These are phyloP conservation scores for Platichthys stellatus DNA, from an alignment of 2,113 vertebrate genomes.

Conservation along the genomic window DNA sequence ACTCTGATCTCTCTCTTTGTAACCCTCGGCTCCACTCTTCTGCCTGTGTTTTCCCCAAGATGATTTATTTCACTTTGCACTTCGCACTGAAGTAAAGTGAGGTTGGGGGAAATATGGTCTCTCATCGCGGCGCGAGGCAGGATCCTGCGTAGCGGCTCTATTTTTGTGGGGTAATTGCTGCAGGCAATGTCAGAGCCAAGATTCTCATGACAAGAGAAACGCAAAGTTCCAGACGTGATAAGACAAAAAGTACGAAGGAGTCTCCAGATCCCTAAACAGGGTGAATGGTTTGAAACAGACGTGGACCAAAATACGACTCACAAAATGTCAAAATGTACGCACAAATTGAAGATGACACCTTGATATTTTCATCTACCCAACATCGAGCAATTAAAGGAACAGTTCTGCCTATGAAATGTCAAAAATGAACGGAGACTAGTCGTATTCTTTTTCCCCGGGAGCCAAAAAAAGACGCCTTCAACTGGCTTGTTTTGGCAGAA, in stretches of 20 bases:
- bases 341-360: background rate
- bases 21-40: background rate
- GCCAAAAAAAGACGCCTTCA: background rate
- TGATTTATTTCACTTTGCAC: constrained; percentile 8
- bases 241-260: background rate
- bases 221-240: background rate
- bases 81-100: background rate
- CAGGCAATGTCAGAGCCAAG: constrained; percentile 8
- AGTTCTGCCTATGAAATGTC: background rate
- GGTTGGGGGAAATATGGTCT: background rate
- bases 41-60: background rate
- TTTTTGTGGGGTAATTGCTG: background rate
- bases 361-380: background rate
- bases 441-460: background rate
- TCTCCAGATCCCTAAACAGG: background rate
- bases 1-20: constrained; percentile 5
- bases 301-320: background rate
- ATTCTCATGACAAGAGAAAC: background rate
- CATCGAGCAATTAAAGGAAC: background rate
- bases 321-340: background rate
- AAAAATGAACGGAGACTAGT: background rate
- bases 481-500: background rate
- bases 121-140: background rate
- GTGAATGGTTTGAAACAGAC: background rate
- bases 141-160: background rate